Evolutionary conservation across 1,140 invertebrate genomes (phyloP), one percentile per base, ranked within the genome.

Genomic region (Scaptomyza graminum): DNA sequence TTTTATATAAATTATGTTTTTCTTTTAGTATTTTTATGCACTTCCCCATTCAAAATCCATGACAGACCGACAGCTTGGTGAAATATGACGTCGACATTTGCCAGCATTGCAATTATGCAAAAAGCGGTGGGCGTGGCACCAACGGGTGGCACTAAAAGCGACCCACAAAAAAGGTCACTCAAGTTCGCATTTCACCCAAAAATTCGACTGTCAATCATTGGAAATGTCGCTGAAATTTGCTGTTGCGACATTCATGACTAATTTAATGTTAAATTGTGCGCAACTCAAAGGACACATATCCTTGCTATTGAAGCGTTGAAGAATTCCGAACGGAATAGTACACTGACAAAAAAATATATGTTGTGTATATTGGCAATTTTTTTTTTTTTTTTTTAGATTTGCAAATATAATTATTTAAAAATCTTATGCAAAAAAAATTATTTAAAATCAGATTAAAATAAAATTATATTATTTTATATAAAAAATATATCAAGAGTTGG

Each of bases 201-300:
- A 64, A 60, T 67, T 65, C 47, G 16, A 47, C 43, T 65, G 78
- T 52, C 81, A 84, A 84, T 85, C 69, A 74, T 68, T 50, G 54
- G 52, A 81, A 85, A 87, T 87, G 31, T 34, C 31, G 31, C 31
- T 80, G 77, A 85, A 81, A 85, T 85, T 57, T 61, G 82, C 59
- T 64, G 60, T 74, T 12, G 18, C 59, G 65, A 70, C 77, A 85
- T 81, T 87, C 74, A 72, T 74, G 60, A 72, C 70, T 67, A 69
- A 68, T 76, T 80, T 79, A 68, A 69, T 69, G 81, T 74, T 85
- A 79, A 84, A 84, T 79, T 84, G 78, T 72, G 73, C 51, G 68
- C 72, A 67, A 39, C 67, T 66, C 55, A 15, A 34, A 39, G 34
- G 59, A 16, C 37, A 39, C 31, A 44, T 56, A 31, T 37, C 39